A percentile compares a stretch with the other conserved stretches of the same genome.
phyloP scores from a whole-genome alignment of 2,797 vertebrate species.

The Alauda arvensis region DNA sequence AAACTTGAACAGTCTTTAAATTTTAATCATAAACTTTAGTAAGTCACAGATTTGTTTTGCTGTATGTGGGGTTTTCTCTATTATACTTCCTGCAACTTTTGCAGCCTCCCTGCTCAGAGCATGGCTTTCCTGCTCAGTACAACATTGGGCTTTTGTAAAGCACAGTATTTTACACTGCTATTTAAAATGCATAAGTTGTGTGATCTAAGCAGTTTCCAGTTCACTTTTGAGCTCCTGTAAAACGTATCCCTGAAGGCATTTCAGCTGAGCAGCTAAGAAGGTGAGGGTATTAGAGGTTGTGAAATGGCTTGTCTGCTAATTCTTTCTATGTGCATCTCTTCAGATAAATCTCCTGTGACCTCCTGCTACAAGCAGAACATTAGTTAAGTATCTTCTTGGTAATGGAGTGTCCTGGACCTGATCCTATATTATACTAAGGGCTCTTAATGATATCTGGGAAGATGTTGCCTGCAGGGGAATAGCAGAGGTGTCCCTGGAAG shows the following conservation, averaged over 20 bases:
- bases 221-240: slow-evolving; percentile 59
- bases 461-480: background rate
- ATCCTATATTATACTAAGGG: background rate
- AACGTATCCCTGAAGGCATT: slow-evolving; percentile 55
- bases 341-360: slow-evolving; percentile 63
- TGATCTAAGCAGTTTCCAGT: slow-evolving; percentile 63
- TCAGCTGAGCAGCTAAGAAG: slow-evolving; percentile 36
- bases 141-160: slow-evolving; percentile 32
- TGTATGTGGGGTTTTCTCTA: background rate
- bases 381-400: slow-evolving; percentile 55
- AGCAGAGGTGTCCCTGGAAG: background rate
- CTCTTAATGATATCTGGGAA: background rate
- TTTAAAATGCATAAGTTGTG: slow-evolving; percentile 65
- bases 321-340: slow-evolving; percentile 53
- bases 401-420: slow-evolving; percentile 45
- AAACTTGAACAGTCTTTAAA: slow-evolving; percentile 55
- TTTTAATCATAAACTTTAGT: slow-evolving; percentile 59
- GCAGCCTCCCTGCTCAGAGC: background rate
- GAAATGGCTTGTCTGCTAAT: slow-evolving; percentile 65
- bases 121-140: background rate
- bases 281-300: slow-evolving; percentile 57
- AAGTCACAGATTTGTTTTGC: slow-evolving; percentile 48
- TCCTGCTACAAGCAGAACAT: slow-evolving; percentile 53
- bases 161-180: slow-evolving; percentile 10
- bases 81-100: background rate